phyloP scores from a whole-genome alignment of 1,140 invertebrate genomes.

The Zaprionus africanus region DNA sequence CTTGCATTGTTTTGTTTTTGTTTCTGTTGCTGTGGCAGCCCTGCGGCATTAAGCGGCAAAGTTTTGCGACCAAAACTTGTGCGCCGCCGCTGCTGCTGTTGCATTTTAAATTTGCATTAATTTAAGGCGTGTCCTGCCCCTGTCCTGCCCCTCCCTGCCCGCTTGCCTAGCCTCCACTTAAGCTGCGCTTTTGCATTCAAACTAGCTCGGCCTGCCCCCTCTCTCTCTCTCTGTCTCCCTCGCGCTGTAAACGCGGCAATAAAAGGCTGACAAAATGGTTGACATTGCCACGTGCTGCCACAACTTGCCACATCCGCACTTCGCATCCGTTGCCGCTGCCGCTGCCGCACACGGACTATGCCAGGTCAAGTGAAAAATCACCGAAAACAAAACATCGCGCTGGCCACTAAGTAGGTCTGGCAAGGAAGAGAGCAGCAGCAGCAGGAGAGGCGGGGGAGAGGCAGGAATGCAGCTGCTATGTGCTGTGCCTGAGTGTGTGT shows the following conservation, averaged over 20 bases:
- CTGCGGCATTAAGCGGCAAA: slow-evolving; percentile 36
- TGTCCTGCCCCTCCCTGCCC: neutral
- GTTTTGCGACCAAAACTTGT: slow-evolving; percentile 33
- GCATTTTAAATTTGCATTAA: slow-evolving; percentile 54
- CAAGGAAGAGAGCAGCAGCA: too few species aligned
- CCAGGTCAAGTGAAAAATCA: slow-evolving; percentile 44
- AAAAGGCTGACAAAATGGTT: slow-evolving; percentile 30
- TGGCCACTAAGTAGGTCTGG: slow-evolving; percentile 9
- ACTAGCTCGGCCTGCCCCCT: neutral
- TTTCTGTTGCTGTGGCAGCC: slow-evolving; percentile 14
- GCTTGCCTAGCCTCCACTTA: neutral
- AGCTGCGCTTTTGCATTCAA: slow-evolving; percentile 1
- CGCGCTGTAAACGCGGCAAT: slow-evolving; percentile 14
- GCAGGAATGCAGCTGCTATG: slow-evolving; percentile 12
- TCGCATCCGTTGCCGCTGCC: neutral
- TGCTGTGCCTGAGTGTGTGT: neutral
- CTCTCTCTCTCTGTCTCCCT: neutral
- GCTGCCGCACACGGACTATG: slow-evolving; percentile 1
- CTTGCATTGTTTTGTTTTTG: slow-evolving; percentile 35
- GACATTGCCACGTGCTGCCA: slow-evolving; percentile 21
- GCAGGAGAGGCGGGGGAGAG: too few species aligned
- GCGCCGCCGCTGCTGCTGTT: slow-evolving; percentile 21
- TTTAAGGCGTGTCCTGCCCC: slow-evolving; percentile 10
- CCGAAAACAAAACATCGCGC: slow-evolving; percentile 1
- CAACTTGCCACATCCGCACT: slow-evolving; percentile 23